Conservation (phyloP, 2,888 invertebrate species). For the Clusia tigrina region DNA sequence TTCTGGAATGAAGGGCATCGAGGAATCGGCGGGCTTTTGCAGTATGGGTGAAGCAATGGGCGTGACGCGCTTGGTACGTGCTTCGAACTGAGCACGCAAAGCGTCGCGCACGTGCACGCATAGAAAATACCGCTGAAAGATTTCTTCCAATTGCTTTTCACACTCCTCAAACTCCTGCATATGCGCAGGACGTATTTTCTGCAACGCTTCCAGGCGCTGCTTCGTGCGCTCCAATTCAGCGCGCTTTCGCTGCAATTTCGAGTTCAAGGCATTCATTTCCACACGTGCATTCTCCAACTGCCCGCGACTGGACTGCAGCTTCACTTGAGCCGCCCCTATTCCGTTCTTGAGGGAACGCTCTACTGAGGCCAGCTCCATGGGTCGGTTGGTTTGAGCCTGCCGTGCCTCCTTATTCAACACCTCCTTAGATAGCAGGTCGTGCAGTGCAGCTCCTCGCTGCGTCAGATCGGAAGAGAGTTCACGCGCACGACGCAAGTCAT, state of each 20-base stretch:
- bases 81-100: slow-evolving; percentile 81
- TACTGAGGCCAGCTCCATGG: slow-evolving; percentile 83
- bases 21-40: slow-evolving; percentile 57
- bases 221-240: slow-evolving; percentile 91
- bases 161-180: slow-evolving; percentile 93
- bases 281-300: slow-evolving; percentile 86
- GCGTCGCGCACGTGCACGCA: slow-evolving; percentile 89
- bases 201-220: slow-evolving; percentile 90
- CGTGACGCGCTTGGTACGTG: slow-evolving; percentile 51
- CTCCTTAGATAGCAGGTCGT: slow-evolving; percentile 91
- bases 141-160: slow-evolving; percentile 82
- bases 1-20: slow-evolving; percentile 61
- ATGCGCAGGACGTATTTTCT: slow-evolving; percentile 96
- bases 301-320: slow-evolving; percentile 76
- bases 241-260: slow-evolving; percentile 89
- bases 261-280: slow-evolving; percentile 87
- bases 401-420: slow-evolving; percentile 83
- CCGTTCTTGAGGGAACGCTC: slow-evolving; percentile 82
- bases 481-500: slow-evolving; percentile 75
- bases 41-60: slow-evolving; percentile 53
- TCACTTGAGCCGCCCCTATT: slow-evolving; percentile 73
- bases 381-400: slow-evolving; percentile 79
- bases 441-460: slow-evolving; percentile 86
- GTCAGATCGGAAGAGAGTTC: slow-evolving; percentile 92
- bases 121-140: slow-evolving; percentile 88